Evolutionary conservation across 2,888 invertebrate genomes (phyloP).

Genomic region (Caenorhabditis uteleia): DNA sequence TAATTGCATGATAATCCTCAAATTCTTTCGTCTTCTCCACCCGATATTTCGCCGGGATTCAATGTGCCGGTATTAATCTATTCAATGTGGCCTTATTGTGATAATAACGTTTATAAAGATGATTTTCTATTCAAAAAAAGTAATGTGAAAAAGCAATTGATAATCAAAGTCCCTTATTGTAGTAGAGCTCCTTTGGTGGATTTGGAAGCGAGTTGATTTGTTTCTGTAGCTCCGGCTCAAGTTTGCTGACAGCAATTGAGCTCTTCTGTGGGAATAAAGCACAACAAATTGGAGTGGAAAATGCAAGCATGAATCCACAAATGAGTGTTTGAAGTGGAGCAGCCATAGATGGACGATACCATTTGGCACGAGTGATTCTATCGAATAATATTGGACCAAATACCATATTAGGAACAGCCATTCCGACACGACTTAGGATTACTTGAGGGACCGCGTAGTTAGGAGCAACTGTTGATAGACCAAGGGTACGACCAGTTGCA

Average conservation of each 20-base stretch:
- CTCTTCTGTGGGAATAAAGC: slow-evolving; percentile 87
- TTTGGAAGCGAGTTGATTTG: slow-evolving; percentile 75
- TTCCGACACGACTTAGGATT: slow-evolving; percentile 83
- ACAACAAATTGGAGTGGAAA: slow-evolving; percentile 93
- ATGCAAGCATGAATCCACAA: slow-evolving; percentile 76
- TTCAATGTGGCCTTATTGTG: not conserved
- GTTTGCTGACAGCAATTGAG: slow-evolving; percentile 73
- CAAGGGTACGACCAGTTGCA: slow-evolving; percentile 36
- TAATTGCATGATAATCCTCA: too few species aligned
- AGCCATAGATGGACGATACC: slow-evolving; percentile 38
- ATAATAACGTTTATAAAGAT: slow-evolving; percentile 1
- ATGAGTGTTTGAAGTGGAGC: slow-evolving; percentile 50
- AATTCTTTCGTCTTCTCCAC: too few species aligned
- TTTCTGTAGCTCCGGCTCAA: slow-evolving; percentile 81
- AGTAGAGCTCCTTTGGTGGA: slow-evolving; percentile 78
- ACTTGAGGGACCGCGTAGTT: slow-evolving; percentile 84
- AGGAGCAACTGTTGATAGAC: slow-evolving; percentile 73
- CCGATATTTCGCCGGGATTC: too few species aligned
- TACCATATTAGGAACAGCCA: slow-evolving; percentile 83
- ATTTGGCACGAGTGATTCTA: slow-evolving; percentile 12
- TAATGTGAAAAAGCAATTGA: not conserved
- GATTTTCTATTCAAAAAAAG: not conserved
- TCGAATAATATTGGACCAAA: slow-evolving; percentile 38
- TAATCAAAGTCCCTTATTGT: slow-evolving; percentile 83
- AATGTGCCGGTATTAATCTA: too few species aligned